A percentile compares a stretch with the other conserved stretches of the same genome.
Conservation (phyloP, 2,113 vertebrate species). For the Prochilodus magdalenae region DNA sequence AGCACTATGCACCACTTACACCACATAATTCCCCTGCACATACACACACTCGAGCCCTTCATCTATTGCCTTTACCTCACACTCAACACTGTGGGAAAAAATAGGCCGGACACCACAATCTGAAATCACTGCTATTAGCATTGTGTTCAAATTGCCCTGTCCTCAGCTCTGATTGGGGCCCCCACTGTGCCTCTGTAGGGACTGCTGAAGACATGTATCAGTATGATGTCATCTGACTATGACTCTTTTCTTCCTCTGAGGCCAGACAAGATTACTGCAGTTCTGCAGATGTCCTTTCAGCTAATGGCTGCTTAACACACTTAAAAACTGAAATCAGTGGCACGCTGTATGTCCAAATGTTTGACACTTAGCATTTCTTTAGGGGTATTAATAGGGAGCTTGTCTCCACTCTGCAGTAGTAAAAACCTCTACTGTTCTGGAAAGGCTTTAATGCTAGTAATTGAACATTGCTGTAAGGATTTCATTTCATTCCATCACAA, state of each 20-base stretch:
- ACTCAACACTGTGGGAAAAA: not conserved
- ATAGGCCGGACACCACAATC: conserved; percentile 5
- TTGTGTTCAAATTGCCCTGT: not conserved
- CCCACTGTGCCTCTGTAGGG: not conserved
- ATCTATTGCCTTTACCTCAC: not conserved
- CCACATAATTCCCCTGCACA: not conserved
- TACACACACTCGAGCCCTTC: not conserved
- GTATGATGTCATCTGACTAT: not conserved
- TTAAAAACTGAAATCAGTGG: not conserved
- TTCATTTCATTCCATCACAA: not conserved
- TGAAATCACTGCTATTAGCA: conserved; percentile 1
- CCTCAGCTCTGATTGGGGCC: not conserved
- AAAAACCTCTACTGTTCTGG: not conserved
- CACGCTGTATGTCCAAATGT: too few relatives aligned
- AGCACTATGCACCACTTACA: not conserved
- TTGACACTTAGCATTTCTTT: too few relatives aligned
- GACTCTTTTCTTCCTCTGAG: not conserved
- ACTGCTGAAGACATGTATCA: not conserved
- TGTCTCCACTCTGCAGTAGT: not conserved
- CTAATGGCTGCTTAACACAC: not conserved
- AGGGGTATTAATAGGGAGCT: not conserved
- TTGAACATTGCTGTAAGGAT: not conserved
- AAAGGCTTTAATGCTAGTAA: not conserved
- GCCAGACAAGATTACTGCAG: not conserved
- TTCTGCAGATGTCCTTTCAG: not conserved